Conservation (phyloP, 2,888 invertebrate species). For the Noctua janthe region DNA sequence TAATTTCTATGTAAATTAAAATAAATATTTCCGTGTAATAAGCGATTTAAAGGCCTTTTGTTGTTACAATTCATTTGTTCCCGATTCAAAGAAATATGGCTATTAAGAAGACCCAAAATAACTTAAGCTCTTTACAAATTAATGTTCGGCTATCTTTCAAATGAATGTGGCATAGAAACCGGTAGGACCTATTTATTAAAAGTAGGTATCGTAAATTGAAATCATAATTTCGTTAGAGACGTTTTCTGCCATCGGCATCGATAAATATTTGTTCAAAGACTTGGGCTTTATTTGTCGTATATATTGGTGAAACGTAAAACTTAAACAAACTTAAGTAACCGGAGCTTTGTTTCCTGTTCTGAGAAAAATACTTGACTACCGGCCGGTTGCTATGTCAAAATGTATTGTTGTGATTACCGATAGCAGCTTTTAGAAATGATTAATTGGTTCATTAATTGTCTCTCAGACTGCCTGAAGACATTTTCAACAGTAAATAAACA, state of each 20-base stretch:
- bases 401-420: conserved; percentile 19
- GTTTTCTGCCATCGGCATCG: conserved; percentile 19
- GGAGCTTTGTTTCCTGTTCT: conserved; percentile 40
- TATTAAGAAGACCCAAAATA: conserved; percentile 15
- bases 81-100: neutral
- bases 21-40: neutral
- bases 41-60: neutral
- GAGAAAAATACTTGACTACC: conserved; percentile 11
- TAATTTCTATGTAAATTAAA: neutral
- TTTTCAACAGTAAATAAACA: neutral
- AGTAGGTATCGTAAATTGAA: conserved; percentile 45
- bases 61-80: neutral
- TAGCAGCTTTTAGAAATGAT: conserved; percentile 5
- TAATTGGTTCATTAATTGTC: conserved; percentile 11
- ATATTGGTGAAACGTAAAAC: conserved; percentile 57
- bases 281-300: conserved; percentile 42
- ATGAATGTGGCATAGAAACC: conserved; percentile 13
- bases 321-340: conserved; percentile 31
- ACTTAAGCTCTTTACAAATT: conserved; percentile 23
- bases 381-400: conserved; percentile 15
- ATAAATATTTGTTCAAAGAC: conserved; percentile 59
- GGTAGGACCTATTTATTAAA: conserved; percentile 21
- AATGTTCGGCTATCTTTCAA: conserved; percentile 35
- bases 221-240: conserved; percentile 35
- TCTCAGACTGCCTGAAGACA: neutral